phyloP scores from a whole-genome alignment of 2,888 invertebrate species.

The Cristatella mucedo region DNA sequence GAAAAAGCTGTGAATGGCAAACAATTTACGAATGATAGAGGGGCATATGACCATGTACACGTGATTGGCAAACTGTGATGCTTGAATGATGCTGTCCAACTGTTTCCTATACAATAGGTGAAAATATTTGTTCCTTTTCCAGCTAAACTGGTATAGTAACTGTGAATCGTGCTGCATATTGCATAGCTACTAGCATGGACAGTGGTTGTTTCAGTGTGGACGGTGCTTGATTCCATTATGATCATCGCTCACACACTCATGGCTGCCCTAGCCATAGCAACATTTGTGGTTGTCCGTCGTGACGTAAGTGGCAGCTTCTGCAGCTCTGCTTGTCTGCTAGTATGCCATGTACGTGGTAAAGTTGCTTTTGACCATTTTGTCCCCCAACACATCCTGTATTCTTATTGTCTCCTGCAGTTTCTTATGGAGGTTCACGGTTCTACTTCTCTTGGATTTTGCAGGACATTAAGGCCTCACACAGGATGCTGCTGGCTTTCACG shows the following conservation, averaged over 20 bases:
- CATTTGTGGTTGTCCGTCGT: background rate
- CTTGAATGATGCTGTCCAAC: too few species aligned
- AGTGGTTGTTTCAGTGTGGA: background rate
- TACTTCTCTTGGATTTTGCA: background rate
- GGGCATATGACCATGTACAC: too few species aligned
- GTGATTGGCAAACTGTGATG: too few species aligned
- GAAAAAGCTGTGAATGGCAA: too few species aligned
- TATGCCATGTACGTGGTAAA: too few species aligned
- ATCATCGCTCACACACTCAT: background rate
- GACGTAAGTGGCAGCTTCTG: slow-evolving; percentile 6
- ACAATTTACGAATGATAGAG: too few species aligned
- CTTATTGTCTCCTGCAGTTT: background rate
- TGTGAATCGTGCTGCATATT: too few species aligned
- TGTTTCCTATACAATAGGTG: too few species aligned
- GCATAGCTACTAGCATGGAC: background rate
- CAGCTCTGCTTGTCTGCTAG: too few species aligned
- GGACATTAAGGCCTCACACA: slow-evolving; percentile 1
- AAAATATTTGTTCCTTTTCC: background rate
- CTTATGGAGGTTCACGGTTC: background rate
- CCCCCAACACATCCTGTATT: too few species aligned
- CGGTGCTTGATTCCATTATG: background rate
- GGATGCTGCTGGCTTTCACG: slow-evolving; percentile 3
- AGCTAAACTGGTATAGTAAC: too few species aligned
- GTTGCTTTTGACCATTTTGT: too few species aligned
- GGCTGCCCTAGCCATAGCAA: background rate